phyloP scores from a whole-genome alignment of 2,113 vertebrate genomes.

The Picathartes gymnocephalus region DNA sequence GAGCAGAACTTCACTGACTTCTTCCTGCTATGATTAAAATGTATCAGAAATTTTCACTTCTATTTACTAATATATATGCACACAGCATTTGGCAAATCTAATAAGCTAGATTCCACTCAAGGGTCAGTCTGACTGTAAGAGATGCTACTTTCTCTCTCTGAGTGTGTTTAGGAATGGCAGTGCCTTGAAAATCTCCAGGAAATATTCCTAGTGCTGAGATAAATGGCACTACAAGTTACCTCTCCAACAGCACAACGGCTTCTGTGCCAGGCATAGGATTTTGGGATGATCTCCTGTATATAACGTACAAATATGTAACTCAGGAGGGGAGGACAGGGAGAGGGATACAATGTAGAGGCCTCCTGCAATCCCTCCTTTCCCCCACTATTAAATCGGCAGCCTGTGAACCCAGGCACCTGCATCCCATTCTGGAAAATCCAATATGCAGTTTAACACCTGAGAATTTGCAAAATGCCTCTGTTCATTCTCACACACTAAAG shows the following conservation, averaged over 20 bases:
- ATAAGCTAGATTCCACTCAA: neutral
- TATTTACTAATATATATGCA: neutral
- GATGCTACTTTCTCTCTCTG: neutral
- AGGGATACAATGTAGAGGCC: neutral
- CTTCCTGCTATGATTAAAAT: neutral
- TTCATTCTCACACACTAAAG: neutral
- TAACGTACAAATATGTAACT: neutral
- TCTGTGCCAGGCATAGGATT: neutral
- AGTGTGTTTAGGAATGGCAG: neutral
- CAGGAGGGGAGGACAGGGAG: neutral
- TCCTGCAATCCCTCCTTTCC: neutral
- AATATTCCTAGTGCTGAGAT: neutral
- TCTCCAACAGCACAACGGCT: neutral
- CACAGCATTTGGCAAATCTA: neutral
- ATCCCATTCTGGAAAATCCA: neutral
- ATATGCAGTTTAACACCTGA: neutral
- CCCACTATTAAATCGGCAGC: neutral
- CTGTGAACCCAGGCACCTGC: neutral
- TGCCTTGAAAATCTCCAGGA: neutral
- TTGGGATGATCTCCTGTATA: neutral
- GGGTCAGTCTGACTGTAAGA: neutral
- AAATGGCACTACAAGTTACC: neutral
- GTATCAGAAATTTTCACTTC: neutral
- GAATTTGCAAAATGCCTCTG: neutral
- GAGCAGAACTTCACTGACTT: neutral